Percentiles rank a stretch among this genome's conserved stretches.
Conservation (phyloP, 2,113 vertebrate genomes). For the Syngnathus floridae region DNA sequence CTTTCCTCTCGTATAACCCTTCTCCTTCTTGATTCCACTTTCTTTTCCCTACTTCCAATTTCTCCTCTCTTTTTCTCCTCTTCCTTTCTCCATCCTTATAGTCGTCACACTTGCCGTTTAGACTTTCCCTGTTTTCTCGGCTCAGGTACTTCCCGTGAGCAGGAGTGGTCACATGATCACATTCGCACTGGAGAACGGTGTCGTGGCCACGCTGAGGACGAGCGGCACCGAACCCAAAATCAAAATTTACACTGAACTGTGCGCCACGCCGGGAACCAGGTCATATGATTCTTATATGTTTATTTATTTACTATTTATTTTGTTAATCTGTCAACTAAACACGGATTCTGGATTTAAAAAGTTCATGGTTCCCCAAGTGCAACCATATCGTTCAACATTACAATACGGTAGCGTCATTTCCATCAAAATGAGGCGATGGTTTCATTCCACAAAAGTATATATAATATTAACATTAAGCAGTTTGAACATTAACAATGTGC, state of each 20-base stretch:
- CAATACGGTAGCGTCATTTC: too few relatives aligned
- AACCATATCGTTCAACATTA: neutral
- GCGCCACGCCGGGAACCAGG: slow-evolving; percentile 77
- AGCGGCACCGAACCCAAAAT: slow-evolving; percentile 97
- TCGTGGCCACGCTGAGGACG: slow-evolving; percentile 85
- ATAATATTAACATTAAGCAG: too few relatives aligned
- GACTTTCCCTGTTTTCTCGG: neutral
- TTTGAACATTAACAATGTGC: too few relatives aligned
- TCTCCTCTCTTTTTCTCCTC: neutral
- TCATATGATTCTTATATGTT: slow-evolving; percentile 42
- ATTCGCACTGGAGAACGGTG: slow-evolving; percentile 84
- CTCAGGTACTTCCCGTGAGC: slow-evolving; percentile 83
- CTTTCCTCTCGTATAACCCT: neutral
- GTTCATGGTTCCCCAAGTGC: neutral
- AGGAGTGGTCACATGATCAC: slow-evolving; percentile 93
- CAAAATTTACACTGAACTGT: slow-evolving; percentile 91
- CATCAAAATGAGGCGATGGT: too few relatives aligned
- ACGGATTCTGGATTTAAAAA: neutral
- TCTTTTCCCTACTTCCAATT: neutral
- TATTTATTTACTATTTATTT: neutral
- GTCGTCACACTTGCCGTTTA: neutral
- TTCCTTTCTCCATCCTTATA: neutral
- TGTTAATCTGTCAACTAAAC: neutral
- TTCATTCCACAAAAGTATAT: too few relatives aligned
- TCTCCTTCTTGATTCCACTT: neutral